phyloP scores from a whole-genome alignment of 1,140 invertebrate genomes.

The Lycorma delicatula region DNA sequence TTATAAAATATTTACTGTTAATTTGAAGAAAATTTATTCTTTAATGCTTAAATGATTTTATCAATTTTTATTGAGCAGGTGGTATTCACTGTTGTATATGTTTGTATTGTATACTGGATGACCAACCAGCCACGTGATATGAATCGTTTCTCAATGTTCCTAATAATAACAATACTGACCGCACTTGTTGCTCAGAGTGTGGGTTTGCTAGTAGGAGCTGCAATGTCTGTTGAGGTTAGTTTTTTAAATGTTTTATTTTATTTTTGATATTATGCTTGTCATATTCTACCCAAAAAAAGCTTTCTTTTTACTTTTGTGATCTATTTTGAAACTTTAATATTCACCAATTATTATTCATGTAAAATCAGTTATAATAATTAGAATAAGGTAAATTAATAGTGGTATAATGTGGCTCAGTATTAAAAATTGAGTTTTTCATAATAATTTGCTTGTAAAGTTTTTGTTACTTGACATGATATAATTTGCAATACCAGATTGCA shows the following conservation, averaged over 20 bases:
- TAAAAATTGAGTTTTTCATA: too few species aligned
- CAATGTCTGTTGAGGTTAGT: constrained; percentile 70
- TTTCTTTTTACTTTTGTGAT: too few species aligned
- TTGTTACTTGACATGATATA: too few species aligned
- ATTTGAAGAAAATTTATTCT: too few species aligned
- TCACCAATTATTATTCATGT: background rate
- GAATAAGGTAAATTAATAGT: background rate
- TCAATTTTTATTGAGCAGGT: constrained; percentile 61
- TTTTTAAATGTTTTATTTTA: background rate
- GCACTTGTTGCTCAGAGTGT: constrained; percentile 87
- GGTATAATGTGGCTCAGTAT: too few species aligned
- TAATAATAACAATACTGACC: constrained; percentile 77
- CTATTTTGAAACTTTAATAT: background rate
- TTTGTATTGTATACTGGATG: constrained; percentile 91
- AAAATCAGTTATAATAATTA: background rate
- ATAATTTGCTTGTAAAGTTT: too few species aligned
- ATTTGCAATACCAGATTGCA: too few species aligned
- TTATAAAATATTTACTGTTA: too few species aligned
- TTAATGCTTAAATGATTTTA: constrained; percentile 1
- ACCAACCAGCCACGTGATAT: constrained; percentile 84
- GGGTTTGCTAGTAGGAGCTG: constrained; percentile 85
- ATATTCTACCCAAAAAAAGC: too few species aligned
- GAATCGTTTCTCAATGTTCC: constrained; percentile 77
- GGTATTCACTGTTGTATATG: constrained; percentile 80
- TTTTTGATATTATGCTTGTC: background rate